Conservation (phyloP, 2,888 invertebrate species). For the Thecocarcelia acutangulata region DNA sequence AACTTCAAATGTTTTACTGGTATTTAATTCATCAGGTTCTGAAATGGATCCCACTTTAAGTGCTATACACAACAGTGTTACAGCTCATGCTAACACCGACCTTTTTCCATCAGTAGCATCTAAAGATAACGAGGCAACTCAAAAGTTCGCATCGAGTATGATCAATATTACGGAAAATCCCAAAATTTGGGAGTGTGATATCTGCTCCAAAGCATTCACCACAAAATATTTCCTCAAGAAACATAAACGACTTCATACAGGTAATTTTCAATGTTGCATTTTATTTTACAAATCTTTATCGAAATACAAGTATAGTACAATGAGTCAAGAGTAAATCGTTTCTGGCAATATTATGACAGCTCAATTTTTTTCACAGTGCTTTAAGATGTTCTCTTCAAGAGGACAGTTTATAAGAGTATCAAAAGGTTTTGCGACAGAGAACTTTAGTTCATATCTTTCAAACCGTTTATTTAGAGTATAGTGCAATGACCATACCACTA, state of each 20-base stretch:
- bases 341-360: too few species aligned
- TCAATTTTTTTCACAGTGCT: too few species aligned
- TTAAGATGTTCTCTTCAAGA: too few species aligned
- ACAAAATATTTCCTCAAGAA: conserved; percentile 95
- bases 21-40: conserved; percentile 56
- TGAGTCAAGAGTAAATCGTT: too few species aligned
- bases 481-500: too few species aligned
- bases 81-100: neutral
- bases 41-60: conserved; percentile 10
- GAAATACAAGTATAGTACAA: too few species aligned
- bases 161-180: conserved; percentile 82
- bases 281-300: too few species aligned
- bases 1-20: conserved; percentile 66
- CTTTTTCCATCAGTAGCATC: neutral
- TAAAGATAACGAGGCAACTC: conserved; percentile 1
- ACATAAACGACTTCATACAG: conserved; percentile 92
- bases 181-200: conserved; percentile 93
- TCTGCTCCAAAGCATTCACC: conserved; percentile 91
- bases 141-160: conserved; percentile 18
- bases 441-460: too few species aligned
- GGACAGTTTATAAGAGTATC: too few species aligned
- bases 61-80: neutral
- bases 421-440: too few species aligned
- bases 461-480: too few species aligned
- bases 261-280: conserved; percentile 77